Base-by-base conservation (phyloP, 2,113 vertebrate genomes). In the Capreolus pygargus region DNA sequence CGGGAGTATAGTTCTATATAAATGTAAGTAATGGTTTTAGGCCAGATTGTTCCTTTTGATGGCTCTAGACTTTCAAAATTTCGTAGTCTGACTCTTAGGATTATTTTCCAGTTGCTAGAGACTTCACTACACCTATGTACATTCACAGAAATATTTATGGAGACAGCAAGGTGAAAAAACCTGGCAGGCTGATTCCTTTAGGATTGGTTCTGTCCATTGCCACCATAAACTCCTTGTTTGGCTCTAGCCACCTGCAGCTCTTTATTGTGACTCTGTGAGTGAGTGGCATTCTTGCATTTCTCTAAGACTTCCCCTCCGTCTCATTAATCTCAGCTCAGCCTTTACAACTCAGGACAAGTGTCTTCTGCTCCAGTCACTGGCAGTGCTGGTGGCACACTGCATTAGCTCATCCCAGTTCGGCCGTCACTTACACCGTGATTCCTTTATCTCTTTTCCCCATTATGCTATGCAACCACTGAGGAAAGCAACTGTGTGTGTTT, bases 41-140 rank as follows among this genome's bases (percentile, higher is more conserved):
- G 54, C 54, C 88, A 92, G 84, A 96, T 92, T 83, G 3, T 90
- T 96, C 52, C 52, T 95, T 98, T 94, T 93, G 39, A 47, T 92
- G 57, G 57, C 45, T 92, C 9, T 89, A 81, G 52, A 82, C 45
- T 94, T 85, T 55, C 54, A 92, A 55, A 92, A 27, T 86, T 92
- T 97, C 55, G 90, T 84, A 94, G 61, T 50, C 78, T 82, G 30
- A 16, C 47, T 55, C 58, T 94, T 39, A 28, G 19, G 55, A 16
- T 85, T 93, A 43, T 95, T 92, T 95, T 60, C 45, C 52, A 78
- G 52, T 78, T 28, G 5, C 55, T 86, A n/a, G 45, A 39, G 74
- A 23, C n/a, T 86, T 97, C 19, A 85, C 50, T 27, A 79, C 14
- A 76, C 15, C 15, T 91, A 23, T 87, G 19, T 43, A 11, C 50